phyloP scores from a whole-genome alignment of 1,140 invertebrate species.

The Hyphantria cunea region DNA sequence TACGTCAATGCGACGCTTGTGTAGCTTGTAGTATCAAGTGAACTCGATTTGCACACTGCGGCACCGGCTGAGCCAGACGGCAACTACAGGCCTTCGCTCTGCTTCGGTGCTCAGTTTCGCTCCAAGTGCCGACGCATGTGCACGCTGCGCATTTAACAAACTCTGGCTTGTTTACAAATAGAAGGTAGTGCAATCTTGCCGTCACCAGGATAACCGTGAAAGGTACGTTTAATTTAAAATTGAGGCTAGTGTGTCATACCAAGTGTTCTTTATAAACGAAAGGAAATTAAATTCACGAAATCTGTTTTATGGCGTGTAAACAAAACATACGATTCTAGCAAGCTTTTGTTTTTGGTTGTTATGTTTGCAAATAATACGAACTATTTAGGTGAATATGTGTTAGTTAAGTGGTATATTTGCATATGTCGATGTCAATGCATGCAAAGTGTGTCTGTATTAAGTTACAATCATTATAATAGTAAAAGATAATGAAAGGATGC shows the following conservation, averaged over 20 bases:
- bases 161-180: constrained; percentile 67
- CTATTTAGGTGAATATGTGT: no score
- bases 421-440: no score
- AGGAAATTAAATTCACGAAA: constrained; percentile 10
- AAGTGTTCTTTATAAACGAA: constrained; percentile 9
- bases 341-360: constrained; percentile 49
- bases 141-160: constrained; percentile 42
- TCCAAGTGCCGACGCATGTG: constrained; percentile 41
- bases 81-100: constrained; percentile 10
- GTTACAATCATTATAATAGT: no score
- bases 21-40: constrained; percentile 35
- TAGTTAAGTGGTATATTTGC: no score
- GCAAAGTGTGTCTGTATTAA: no score
- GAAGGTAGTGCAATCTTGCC: constrained; percentile 49
- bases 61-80: constrained; percentile 10
- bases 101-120: constrained; percentile 47
- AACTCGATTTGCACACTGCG: constrained; percentile 60
- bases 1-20: constrained; percentile 10
- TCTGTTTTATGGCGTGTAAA: constrained; percentile 30
- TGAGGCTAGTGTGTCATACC: constrained; percentile 49
- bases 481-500: no score
- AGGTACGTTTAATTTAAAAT: constrained; percentile 64
- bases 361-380: constrained; percentile 2
- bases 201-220: constrained; percentile 61
- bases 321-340: constrained; percentile 37